A percentile compares a stretch with the other conserved stretches of the same genome.
Conservation (phyloP, 2,888 invertebrate genomes). For the Epistrophella euchroma region DNA sequence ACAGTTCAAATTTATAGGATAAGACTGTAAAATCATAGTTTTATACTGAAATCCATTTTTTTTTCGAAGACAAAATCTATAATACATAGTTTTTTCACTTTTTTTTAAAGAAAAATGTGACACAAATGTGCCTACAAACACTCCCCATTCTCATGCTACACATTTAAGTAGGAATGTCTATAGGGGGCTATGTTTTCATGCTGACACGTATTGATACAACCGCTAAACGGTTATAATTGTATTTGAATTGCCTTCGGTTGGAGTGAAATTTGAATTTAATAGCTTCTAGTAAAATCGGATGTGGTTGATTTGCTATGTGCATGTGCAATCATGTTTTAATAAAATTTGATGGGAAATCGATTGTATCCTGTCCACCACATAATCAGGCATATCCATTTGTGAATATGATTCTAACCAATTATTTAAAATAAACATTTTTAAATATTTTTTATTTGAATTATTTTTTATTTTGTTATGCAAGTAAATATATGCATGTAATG, state of each 20-base stretch:
- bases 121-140: no score
- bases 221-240: constrained; percentile 18
- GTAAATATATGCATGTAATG: no score
- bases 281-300: background rate
- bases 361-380: background rate
- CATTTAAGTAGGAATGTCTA: background rate
- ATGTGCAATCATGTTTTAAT: constrained; percentile 4
- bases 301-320: background rate
- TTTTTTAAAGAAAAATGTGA: no score
- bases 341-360: constrained; percentile 7
- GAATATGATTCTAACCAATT: background rate
- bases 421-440: background rate
- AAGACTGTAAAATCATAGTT: no score
- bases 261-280: background rate
- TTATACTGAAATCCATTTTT: no score
- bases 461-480: no score
- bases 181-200: background rate
- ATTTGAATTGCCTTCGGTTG: background rate
- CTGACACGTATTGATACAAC: constrained; percentile 19
- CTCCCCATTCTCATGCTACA: no score
- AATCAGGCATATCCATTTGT: background rate
- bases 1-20: no score
- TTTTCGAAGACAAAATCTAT: no score
- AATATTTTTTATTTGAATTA: no score
- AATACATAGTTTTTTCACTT: no score